Conservation (phyloP, 2,888 invertebrate genomes). For the Palloptera scutellata region DNA sequence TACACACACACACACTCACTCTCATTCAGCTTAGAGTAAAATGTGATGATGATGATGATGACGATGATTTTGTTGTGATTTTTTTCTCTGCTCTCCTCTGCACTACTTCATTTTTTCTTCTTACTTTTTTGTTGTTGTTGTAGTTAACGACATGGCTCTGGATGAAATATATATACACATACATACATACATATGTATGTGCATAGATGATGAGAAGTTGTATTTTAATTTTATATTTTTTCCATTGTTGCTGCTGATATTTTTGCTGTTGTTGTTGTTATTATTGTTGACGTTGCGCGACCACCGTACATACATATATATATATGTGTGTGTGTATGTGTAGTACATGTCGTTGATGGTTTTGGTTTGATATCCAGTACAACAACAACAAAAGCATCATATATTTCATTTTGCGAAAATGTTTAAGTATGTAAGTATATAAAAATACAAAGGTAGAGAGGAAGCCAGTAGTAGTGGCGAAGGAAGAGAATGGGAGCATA, state of each 20-base stretch:
- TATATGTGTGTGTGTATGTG: background rate
- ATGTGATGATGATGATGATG: slow-evolving; percentile 14
- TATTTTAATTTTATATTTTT: slow-evolving; percentile 2
- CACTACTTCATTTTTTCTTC: slow-evolving; percentile 1
- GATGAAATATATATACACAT: background rate
- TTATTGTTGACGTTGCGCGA: background rate
- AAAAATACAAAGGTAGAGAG: background rate
- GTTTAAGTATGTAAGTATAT: background rate
- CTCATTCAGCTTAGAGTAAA: background rate
- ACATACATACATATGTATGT: slow-evolving; percentile 5
- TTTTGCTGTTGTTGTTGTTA: background rate
- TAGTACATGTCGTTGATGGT: background rate
- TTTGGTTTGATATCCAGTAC: background rate
- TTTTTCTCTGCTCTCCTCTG: background rate
- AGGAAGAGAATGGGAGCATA: no score
- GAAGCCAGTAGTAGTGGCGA: no score
- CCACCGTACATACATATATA: slow-evolving; percentile 12
- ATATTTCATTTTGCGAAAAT: slow-evolving; percentile 13
- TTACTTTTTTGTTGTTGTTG: background rate
- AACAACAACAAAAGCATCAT: background rate
- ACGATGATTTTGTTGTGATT: slow-evolving; percentile 24
- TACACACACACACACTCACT: no score
- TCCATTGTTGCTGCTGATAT: background rate
- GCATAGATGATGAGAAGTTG: background rate
- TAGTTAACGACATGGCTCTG: background rate